phyloP scores from a whole-genome alignment of 2,113 vertebrate genomes.

The Columbina picui region DNA sequence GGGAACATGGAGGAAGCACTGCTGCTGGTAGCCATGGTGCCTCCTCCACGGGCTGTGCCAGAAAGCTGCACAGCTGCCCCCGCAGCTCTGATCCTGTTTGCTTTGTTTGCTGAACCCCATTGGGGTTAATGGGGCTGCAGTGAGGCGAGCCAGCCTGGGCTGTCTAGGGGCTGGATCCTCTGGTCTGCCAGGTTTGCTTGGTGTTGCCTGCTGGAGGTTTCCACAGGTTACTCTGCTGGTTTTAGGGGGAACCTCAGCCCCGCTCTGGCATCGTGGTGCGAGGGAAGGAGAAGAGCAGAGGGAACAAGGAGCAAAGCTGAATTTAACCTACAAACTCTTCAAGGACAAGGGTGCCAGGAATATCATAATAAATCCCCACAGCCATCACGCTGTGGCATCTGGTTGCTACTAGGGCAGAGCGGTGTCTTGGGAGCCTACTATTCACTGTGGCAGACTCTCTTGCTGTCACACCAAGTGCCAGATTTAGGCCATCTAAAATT shows the following conservation, averaged over 20 bases:
- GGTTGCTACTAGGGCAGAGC: accelerated
- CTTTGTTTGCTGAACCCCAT: accelerated
- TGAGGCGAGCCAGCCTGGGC: not conserved
- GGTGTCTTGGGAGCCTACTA: not conserved
- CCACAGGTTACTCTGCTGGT: not conserved
- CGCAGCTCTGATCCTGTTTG: accelerated
- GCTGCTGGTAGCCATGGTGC: not conserved
- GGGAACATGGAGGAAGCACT: accelerated
- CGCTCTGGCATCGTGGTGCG: not conserved
- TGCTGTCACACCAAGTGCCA: not conserved
- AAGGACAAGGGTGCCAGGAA: not conserved
- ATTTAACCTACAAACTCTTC: not conserved
- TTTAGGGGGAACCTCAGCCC: not conserved
- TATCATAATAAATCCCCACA: not conserved
- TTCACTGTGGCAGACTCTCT: not conserved
- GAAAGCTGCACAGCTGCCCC: not conserved
- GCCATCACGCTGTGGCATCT: not conserved
- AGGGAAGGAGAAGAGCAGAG: accelerated
- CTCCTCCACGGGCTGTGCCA: not conserved
- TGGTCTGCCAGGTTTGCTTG: not conserved
- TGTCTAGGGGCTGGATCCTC: not conserved
- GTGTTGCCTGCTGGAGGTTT: not conserved
- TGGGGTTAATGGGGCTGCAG: not conserved
- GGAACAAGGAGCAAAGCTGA: not conserved
- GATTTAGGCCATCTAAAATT: conserved; percentile 43